These are phyloP conservation scores for Lycia hirtaria DNA, from an alignment of 2,888 invertebrate species.

Conservation along the genomic window DNA sequence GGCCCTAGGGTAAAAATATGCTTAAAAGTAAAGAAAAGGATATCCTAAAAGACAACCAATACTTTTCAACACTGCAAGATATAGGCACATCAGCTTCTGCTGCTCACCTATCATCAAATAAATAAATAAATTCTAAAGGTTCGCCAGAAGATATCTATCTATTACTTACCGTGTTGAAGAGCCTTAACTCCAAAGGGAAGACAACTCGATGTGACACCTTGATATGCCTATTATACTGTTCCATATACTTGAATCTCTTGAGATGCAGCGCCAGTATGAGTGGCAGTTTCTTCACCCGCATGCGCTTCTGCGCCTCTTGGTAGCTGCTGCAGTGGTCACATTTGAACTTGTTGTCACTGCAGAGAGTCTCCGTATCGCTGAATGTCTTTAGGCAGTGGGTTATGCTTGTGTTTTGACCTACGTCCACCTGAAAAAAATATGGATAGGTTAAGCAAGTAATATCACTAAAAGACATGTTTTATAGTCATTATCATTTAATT, in stretches of 20 bases:
- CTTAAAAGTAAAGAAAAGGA: no score
- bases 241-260: slow-evolving; percentile 99
- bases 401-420: slow-evolving; percentile 99
- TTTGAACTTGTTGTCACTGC: slow-evolving; percentile 99
- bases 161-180: slow-evolving; percentile 98
- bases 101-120: no score
- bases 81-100: no score
- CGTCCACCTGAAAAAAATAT: slow-evolving; percentile 92
- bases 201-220: slow-evolving; percentile 99
- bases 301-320: slow-evolving; percentile 99
- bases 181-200: slow-evolving; percentile 97
- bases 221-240: slow-evolving; percentile 98
- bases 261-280: slow-evolving; percentile 98
- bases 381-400: slow-evolving; percentile 99
- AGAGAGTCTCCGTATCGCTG: slow-evolving; percentile 99
- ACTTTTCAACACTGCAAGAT: no score
- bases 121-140: no score
- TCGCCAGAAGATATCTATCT: no score
- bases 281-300: slow-evolving; percentile 99
- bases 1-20: no score
- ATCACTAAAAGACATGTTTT: background rate
- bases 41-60: no score
- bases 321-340: slow-evolving; percentile 99
- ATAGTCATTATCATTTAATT: background rate
- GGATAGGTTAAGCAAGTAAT: background rate